A percentile compares a stretch with the other conserved stretches of the same genome.
These are phyloP conservation scores for Brienomyrus brachyistius DNA, from an alignment of 2,113 vertebrate species.

Conservation along the genomic window DNA sequence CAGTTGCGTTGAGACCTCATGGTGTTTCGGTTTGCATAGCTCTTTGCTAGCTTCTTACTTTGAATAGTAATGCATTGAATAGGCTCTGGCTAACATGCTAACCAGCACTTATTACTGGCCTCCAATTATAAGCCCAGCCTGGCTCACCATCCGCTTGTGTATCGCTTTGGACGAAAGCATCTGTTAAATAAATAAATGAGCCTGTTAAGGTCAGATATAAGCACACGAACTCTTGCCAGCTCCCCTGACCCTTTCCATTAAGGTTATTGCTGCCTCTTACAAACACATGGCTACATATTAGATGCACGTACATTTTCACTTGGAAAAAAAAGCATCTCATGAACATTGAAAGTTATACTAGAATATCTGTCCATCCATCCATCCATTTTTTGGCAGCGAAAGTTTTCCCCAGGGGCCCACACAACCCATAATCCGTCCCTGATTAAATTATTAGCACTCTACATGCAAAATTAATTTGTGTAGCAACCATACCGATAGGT, in stretches of 20 bases:
- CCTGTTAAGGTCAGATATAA: background rate
- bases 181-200: background rate
- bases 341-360: background rate
- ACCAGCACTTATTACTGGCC: background rate
- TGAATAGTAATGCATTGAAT: background rate
- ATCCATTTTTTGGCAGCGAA: too few relatives aligned
- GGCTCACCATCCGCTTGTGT: background rate
- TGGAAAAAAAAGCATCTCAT: background rate
- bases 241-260: background rate
- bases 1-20: background rate
- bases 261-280: background rate
- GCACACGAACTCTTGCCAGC: background rate
- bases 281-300: background rate
- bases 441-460: too few relatives aligned
- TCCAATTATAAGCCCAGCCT: background rate
- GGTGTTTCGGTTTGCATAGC: background rate
- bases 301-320: background rate
- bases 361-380: background rate
- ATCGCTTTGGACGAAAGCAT: background rate
- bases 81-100: background rate
- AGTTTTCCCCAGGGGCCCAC: too few relatives aligned
- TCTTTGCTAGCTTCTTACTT: background rate
- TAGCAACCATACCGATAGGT: too few relatives aligned
- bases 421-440: too few relatives aligned
- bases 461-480: too few relatives aligned